Evolutionary conservation across 1,140 invertebrate genomes (phyloP), one percentile per base, ranked within the genome.

Genomic region (Leptinotarsa lineolata): DNA sequence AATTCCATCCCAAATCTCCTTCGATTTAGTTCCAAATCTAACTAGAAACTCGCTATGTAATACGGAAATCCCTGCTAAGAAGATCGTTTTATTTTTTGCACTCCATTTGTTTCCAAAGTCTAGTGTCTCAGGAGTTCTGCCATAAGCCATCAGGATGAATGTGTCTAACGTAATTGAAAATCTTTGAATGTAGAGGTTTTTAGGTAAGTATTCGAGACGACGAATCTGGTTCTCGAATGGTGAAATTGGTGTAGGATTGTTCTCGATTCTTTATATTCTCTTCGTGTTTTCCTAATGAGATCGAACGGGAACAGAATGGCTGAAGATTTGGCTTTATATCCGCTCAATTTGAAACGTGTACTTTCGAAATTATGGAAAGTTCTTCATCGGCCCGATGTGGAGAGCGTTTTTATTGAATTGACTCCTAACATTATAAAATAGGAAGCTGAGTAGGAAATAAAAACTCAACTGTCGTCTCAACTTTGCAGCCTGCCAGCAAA

Each of bases 1-100:
- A 39, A 39, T 21, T 4, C 58, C 12, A 18, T 64, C 24, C 21
- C 4, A 21, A 30, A 64, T 22, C 16, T 6, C 61, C 20, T 22
- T 64, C 61, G 61, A 64, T 64, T 64, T 22, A 18, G 61, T 22
- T 22, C 61, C 61, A 22, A 64, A 13, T 64, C 61, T 16, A 30
- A 21, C 61, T 64, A 64, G 61, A 64, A 30, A 64, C 61, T 64
- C 21, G 16, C 61, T 22, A 15, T 20, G 61, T 64, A 64, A 64
- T 64, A 64, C n/a, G 13, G n/a, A 21, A 64, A 20, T 64, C 61
- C 61, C 20, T 64, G 15, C 18, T 22, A 15, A 30, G 16, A 21
- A 64, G 20, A 64, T 21, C 61, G 61, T 64, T 64, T 64, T 64
- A 64, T 64, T 64, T 64, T 64, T 64, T 64, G 61, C 61, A 64